phyloP scores from a whole-genome alignment of 1,140 invertebrate species.

The Diprion similis region DNA sequence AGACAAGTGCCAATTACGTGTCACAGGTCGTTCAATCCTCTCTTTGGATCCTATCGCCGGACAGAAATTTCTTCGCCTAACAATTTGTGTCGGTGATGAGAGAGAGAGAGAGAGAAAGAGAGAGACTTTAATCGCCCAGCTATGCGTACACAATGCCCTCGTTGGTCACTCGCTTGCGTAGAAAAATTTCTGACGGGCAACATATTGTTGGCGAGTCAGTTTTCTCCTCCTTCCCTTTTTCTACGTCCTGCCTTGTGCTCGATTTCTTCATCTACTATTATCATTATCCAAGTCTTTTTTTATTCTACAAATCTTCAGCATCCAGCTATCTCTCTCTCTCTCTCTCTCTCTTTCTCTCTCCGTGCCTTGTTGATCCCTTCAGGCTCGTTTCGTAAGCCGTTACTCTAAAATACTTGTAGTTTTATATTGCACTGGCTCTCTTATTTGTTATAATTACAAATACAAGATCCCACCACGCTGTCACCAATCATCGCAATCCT shows the following conservation, averaged over 20 bases:
- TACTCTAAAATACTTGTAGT: constrained; percentile 11
- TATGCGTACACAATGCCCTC: constrained; percentile 32
- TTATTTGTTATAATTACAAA: background rate
- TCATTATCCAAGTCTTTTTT: background rate
- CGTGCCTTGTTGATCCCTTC: background rate
- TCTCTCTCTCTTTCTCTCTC: constrained; percentile 21
- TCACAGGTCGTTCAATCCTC: background rate
- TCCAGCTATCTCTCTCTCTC: background rate
- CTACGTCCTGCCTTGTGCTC: background rate
- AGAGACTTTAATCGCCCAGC: constrained; percentile 27
- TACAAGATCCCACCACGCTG: background rate
- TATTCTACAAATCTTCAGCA: background rate
- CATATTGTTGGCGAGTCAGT: constrained; percentile 18
- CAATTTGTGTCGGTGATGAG: background rate
- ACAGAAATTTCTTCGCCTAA: constrained; percentile 9
- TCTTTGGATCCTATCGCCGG: background rate
- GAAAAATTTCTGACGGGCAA: background rate
- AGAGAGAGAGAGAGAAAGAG: no score
- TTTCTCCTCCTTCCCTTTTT: constrained; percentile 22
- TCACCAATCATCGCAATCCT: background rate
- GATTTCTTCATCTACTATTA: no score
- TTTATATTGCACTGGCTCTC: constrained; percentile 7
- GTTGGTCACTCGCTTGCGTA: constrained; percentile 26
- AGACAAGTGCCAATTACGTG: background rate
- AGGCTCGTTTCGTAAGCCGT: no score